Evolutionary conservation across 2,113 vertebrate genomes (phyloP), one percentile per base, ranked within the genome.

Genomic region (Passer domesticus): DNA sequence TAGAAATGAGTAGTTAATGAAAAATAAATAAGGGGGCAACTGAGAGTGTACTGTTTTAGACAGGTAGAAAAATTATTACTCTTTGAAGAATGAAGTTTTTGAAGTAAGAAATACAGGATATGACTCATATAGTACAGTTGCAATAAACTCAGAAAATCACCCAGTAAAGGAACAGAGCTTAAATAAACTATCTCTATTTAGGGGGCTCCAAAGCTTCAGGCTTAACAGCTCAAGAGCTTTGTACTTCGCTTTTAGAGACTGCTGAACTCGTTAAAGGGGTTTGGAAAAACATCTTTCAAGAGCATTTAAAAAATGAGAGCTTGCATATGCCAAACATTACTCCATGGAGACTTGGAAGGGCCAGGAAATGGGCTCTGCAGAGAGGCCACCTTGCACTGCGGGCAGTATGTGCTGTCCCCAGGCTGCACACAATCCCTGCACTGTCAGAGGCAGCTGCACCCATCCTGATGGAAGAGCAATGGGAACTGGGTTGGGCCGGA

Each of bases 221-320:
- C 21, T 83, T 70, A 92, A 50, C 46, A 69, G 67, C 50, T 93
- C 56, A 80, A 83, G 55, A 77, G 14, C 49, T 88, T 91, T 83
- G 66, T 43, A 64, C 75, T 84, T 75, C 2, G 1, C 5, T 82
- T 84, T 89, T 52, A 77, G 47, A 91, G 63, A 16, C 50, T 62
- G 44, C 27, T 90, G 35, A 90, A 89, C 30, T 73, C 13, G 1
- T 91, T 85, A 75, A 69, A 79, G 21, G 14, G 23, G 16, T 69
- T 73, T 90, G 62, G 28, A 50, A 87, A 91, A 83, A 39, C 6
- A 9, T 76, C 20, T 80, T 81, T 73, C 50, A 91, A 56, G 23
- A 67, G 7, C 21, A 59, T 90, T 80, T 72, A 6, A 67, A 74
- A 95, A 85, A 66, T 43, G 41, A 80, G 50, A 83, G 15, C n/a